A percentile compares a stretch with the other conserved stretches of the same genome.
These are phyloP conservation scores for Spodoptera frugiperda DNA, from an alignment of 1,140 invertebrate species.

Conservation along the genomic window DNA sequence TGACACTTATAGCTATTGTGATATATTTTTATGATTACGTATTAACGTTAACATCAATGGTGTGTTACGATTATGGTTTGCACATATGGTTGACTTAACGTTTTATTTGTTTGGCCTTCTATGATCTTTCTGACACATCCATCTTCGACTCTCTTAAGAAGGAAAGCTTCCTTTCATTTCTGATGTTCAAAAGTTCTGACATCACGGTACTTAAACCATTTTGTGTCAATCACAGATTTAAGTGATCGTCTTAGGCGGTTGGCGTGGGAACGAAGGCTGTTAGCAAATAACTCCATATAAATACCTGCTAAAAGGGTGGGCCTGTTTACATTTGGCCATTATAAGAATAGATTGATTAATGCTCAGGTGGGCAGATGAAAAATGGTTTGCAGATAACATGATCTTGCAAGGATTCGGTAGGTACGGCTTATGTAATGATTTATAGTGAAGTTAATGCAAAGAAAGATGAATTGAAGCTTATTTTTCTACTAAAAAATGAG, in stretches of 20 bases:
- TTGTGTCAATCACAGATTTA: not conserved
- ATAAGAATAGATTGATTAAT: conserved; percentile 45
- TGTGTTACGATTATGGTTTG: not conserved
- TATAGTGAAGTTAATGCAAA: not conserved
- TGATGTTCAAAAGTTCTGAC: no score
- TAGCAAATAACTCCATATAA: conserved; percentile 41
- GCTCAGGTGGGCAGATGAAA: conserved; percentile 37
- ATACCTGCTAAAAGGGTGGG: conserved; percentile 42
- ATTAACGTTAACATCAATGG: conserved; percentile 49
- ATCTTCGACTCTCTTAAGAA: no score
- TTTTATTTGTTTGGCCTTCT: no score
- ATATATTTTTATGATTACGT: conserved; percentile 58
- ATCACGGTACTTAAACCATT: not conserved
- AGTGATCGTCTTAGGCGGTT: not conserved
- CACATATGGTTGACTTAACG: no score
- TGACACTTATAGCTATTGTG: conserved; percentile 59
- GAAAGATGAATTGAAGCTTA: not conserved
- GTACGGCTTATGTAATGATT: conserved; percentile 11
- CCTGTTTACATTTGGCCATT: conserved; percentile 36
- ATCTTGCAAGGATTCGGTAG: conserved; percentile 19
- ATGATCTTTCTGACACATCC: no score
- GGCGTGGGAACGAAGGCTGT: conserved; percentile 43
- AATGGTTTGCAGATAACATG: conserved; percentile 38
- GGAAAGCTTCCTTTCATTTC: no score
- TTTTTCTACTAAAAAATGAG: no score